Base-by-base conservation (phyloP, 2,797 vertebrate genomes). In the Ictinia mississippiensis region DNA sequence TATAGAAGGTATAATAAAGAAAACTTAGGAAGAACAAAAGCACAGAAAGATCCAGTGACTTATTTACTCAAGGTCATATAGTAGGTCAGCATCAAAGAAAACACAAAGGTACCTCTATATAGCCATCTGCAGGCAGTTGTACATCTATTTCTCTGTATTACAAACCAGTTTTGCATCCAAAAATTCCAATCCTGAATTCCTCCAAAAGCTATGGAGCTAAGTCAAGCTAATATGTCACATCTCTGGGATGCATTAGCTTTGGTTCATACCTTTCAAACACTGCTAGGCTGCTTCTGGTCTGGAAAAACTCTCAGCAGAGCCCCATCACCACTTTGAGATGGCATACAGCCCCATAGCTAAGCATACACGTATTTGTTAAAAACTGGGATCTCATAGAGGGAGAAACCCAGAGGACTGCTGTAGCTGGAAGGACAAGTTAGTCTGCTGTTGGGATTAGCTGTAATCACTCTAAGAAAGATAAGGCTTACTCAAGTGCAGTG, bases 51-150 rank as follows among this genome's bases (percentile, higher is more conserved):
- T 68, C 55, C 45, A n/a, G 26, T 75, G 33, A 40, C 28, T 95
- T 96, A n/a, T 86, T 94, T 81, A 81, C 44, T 80, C 65, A 63
- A 59, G 42, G 53, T 65, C 91, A 81, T 8, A 20, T 5, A 68
- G 11, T 17, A 59, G 78, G 35, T 67, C 68, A 95, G 12, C 50
- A 52, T 53, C 87, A 93, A 82, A 87, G 77, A 79, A 91, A 67
- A 56, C 45, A 20, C 4, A 11, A 89, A 66, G 9, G 13, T 55
- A 8, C 23, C 16, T 65, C 59, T 58, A 29, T 25, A 18, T 33
- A 72, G 38, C 47, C 25, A 52, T 1, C 3, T 26, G 52, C 62
- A 63, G 53, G n/a, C 56, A 49, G 12, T 50, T 89, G 37, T 40
- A 49, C 40, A 80, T 44, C 58, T 45, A 11, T 68, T 90, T 56